Conservation (phyloP, 2,797 vertebrate species). For the Platyrinchus mystaceus region DNA sequence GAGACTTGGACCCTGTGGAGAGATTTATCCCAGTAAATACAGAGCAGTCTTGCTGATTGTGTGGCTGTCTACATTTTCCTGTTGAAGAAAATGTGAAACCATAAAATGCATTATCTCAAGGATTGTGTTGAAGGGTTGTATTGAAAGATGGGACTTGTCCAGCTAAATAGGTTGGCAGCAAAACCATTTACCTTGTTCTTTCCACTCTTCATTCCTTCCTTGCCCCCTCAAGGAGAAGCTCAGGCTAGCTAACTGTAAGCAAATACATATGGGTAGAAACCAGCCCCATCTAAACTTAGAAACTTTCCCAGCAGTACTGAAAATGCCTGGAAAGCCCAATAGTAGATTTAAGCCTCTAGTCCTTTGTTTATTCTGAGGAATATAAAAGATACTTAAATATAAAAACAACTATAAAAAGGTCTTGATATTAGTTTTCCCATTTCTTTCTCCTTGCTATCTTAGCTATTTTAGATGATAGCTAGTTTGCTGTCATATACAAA, state of each 20-base stretch:
- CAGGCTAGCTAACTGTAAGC: background rate
- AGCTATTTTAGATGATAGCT: background rate
- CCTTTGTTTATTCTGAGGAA: background rate
- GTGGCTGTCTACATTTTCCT: background rate
- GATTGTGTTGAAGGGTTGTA: background rate
- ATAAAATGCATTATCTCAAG: background rate
- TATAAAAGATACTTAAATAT: background rate
- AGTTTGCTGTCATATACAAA: background rate
- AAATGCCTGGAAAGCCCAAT: background rate
- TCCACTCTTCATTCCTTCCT: background rate
- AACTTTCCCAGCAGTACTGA: background rate
- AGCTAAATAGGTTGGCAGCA: background rate
- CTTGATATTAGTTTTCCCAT: background rate
- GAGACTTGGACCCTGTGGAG: background rate
- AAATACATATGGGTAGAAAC: background rate
- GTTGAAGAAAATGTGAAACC: background rate
- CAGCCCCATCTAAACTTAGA: background rate
- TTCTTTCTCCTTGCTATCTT: background rate
- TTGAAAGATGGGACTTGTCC: background rate
- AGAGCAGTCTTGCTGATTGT: background rate
- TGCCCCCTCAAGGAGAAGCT: background rate
- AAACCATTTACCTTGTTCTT: background rate
- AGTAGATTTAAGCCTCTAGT: background rate
- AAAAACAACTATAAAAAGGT: background rate
- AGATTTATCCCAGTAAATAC: background rate